Conservation (phyloP, 2,888 invertebrate genomes). For the Crematogaster levior region DNA sequence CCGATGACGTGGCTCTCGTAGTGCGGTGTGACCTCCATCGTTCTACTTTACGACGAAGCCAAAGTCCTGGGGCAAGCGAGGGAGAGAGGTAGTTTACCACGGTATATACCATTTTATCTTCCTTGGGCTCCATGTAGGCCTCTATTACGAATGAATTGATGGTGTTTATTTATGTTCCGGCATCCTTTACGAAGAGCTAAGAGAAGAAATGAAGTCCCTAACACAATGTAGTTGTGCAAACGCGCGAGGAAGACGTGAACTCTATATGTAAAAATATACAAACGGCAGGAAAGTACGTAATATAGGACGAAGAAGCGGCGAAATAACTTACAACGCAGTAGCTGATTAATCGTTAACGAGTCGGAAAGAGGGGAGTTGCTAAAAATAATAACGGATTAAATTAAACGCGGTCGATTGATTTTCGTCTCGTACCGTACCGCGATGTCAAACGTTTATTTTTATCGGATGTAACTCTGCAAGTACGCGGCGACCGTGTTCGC, state of each 20-base stretch:
- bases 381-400: conserved; percentile 12
- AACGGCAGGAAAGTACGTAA: background rate
- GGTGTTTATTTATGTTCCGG: conserved; percentile 4
- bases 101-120: conserved; percentile 58
- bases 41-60: conserved; percentile 68
- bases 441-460: conserved; percentile 31
- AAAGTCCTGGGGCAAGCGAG: conserved; percentile 40
- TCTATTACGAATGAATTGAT: conserved; percentile 22
- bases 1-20: conserved; percentile 71
- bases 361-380: background rate
- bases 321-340: background rate
- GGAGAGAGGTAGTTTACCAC: conserved; percentile 37
- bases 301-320: background rate
- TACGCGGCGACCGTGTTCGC: background rate
- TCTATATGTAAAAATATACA: background rate
- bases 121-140: conserved; percentile 8
- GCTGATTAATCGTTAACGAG: background rate
- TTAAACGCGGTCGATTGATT: conserved; percentile 22
- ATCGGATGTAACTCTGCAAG: conserved; percentile 8
- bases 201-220: background rate
- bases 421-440: background rate
- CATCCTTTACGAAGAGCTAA: background rate
- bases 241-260: background rate
- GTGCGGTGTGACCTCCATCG: conserved; percentile 67
- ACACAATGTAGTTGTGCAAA: background rate